Evolutionary conservation across 2,797 vertebrate genomes (phyloP).

Genomic region (Sebastes variabilis): DNA sequence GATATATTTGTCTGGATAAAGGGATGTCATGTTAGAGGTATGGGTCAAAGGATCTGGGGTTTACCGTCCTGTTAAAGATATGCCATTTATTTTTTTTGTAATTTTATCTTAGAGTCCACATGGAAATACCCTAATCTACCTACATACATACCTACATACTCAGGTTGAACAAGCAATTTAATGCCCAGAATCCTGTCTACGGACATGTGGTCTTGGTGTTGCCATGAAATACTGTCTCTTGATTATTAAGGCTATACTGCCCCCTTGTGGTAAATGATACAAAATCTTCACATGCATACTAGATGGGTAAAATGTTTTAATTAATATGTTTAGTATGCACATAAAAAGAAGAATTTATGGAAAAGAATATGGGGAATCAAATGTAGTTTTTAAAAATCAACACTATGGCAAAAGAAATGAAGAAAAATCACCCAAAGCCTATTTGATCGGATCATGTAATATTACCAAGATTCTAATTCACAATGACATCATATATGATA

Average conservation of each 20-base stretch:
- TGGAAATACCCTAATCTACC: background rate
- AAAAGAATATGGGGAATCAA: background rate
- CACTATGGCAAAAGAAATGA: background rate
- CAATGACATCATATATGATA: background rate
- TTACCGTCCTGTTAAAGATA: background rate
- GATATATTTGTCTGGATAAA: background rate
- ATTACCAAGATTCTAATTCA: background rate
- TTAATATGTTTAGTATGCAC: background rate
- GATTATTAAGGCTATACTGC: conserved; percentile 31
- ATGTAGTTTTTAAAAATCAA: background rate
- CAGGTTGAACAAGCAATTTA: background rate
- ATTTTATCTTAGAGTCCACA: background rate
- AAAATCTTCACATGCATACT: background rate
- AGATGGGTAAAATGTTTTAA: background rate
- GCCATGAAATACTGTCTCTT: background rate
- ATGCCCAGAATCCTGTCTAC: background rate
- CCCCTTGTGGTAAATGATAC: conserved; percentile 46
- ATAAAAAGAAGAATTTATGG: background rate
- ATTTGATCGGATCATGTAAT: background rate
- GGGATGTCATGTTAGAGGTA: background rate
- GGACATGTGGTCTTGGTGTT: background rate
- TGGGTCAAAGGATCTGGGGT: background rate
- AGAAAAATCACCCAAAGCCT: background rate
- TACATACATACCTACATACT: background rate
- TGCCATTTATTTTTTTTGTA: background rate